Evolutionary conservation across 2,113 vertebrate species (phyloP), one percentile per base, ranked within the genome.

Genomic region (Epinephelus moara): DNA sequence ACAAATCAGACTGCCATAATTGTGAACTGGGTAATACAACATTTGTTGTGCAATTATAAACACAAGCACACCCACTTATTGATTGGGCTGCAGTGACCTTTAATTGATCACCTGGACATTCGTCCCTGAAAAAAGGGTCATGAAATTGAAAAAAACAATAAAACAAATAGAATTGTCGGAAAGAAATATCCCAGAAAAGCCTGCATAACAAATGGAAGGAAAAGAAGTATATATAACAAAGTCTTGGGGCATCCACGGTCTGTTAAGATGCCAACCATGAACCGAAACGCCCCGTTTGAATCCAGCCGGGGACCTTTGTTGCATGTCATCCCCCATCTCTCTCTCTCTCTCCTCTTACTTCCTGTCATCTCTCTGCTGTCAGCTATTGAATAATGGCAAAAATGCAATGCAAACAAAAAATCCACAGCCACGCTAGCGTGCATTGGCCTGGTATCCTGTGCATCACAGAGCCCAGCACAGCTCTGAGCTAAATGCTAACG

Each of bases 41-140:
- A n/a, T 56, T 74, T 79, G 23, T 52, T 78, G 53, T 61, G 15
- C 57, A 68, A 70, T 33, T 18, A 55, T 52, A 33, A 70, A 78
- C 10, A 45, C n/a, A 47, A 50, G 17, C 55, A n/a, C 53, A n/a
- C 15, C 40, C 25, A 53, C 45, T 70, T 57, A 74, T 37, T 80
- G 67, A 70, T 69, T 69, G 15, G 40, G 21, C 11, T 85, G 64
- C 40, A 40, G 49, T 70, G 40, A 80, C 53, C 49, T 78, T 67
- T 56, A 52, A 60, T 6, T 70, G 56, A 50, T 13, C 10, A 52
- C 37, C 17, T 76, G 15, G 11, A 49, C 49, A 37, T 21, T 1
- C 62, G 23, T 42, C 33, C 61, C 19, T 27, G 6, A 55, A 47
- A 30, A 50, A 47, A 57, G 1, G 3, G 2, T 56, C 5, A 7